A percentile compares a stretch with the other conserved stretches of the same genome.
These are phyloP conservation scores for Clarias gariepinus DNA, from an alignment of 2,113 vertebrate genomes.

Conservation along the genomic window DNA sequence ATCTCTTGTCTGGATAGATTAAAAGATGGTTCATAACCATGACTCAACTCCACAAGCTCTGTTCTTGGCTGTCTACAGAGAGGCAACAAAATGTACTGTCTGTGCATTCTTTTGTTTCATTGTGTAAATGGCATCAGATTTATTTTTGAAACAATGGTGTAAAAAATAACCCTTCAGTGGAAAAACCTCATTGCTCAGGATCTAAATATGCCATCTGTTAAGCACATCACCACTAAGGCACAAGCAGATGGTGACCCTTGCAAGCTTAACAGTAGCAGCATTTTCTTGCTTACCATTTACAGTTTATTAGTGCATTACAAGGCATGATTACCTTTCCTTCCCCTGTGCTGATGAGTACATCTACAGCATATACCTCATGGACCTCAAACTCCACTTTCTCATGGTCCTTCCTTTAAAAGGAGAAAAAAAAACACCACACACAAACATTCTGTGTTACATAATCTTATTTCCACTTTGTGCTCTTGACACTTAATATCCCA, in stretches of 20 bases:
- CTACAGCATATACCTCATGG: conserved; percentile 97
- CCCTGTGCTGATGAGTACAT: conserved; percentile 94
- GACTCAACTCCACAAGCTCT: neutral
- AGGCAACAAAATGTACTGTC: neutral
- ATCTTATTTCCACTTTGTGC: neutral
- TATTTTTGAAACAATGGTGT: neutral
- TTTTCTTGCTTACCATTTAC: neutral
- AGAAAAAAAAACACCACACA: neutral
- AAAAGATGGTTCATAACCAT: neutral
- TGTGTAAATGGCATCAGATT: neutral
- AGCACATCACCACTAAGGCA: neutral
- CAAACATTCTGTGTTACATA: neutral
- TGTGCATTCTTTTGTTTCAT: neutral
- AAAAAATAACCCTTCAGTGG: neutral
- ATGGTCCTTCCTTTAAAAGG: conserved; percentile 86
- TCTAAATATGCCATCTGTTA: neutral
- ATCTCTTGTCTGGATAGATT: conserved; percentile 81
- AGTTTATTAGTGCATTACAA: neutral
- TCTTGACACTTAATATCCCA: too few species aligned
- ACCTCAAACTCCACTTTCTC: conserved; percentile 98
- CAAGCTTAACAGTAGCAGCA: neutral
- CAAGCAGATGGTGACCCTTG: neutral
- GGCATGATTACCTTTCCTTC: conserved; percentile 87
- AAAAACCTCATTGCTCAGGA: neutral
- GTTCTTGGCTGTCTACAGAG: neutral